Percentiles rank a stretch among this genome's conserved stretches.
Evolutionary conservation across 2,797 vertebrate genomes (phyloP).

Genomic region (Monodelphis domestica): DNA sequence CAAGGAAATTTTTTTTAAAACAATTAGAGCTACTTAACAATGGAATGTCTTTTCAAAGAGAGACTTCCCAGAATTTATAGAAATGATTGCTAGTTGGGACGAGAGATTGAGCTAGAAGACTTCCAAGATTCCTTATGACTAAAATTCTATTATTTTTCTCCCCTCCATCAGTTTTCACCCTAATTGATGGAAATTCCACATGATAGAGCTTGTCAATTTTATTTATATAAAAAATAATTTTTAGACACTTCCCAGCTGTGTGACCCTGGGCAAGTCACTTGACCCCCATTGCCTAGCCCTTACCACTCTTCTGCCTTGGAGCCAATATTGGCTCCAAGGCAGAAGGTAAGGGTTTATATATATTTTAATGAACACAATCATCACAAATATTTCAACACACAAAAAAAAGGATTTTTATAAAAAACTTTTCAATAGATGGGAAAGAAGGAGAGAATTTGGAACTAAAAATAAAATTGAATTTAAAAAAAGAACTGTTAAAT

Average conservation of each 20-base stretch:
- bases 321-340: too few relatives aligned
- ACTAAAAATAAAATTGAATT: not conserved
- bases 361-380: not conserved
- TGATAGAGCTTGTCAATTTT: not conserved
- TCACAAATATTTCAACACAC: not conserved
- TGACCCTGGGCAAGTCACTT: too few relatives aligned
- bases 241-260: too few relatives aligned
- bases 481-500: not conserved
- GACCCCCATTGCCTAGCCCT: too few relatives aligned
- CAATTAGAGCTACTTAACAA: not conserved
- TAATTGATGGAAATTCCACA: conserved; percentile 18
- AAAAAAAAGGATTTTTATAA: not conserved
- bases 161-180: not conserved
- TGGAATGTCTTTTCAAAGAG: not conserved
- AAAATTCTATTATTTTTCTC: conserved; percentile 7
- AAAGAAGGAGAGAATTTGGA: not conserved
- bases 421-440: not conserved
- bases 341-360: too few relatives aligned
- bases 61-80: conserved; percentile 8
- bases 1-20: conserved; percentile 10
- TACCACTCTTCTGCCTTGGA: too few relatives aligned
- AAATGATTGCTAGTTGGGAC: not conserved
- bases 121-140: conserved; percentile 14
- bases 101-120: conserved; percentile 14
- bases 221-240: not conserved